Evolutionary conservation across 2,888 invertebrate species (phyloP).

Genomic region (Hemicrepidius hirtus): DNA sequence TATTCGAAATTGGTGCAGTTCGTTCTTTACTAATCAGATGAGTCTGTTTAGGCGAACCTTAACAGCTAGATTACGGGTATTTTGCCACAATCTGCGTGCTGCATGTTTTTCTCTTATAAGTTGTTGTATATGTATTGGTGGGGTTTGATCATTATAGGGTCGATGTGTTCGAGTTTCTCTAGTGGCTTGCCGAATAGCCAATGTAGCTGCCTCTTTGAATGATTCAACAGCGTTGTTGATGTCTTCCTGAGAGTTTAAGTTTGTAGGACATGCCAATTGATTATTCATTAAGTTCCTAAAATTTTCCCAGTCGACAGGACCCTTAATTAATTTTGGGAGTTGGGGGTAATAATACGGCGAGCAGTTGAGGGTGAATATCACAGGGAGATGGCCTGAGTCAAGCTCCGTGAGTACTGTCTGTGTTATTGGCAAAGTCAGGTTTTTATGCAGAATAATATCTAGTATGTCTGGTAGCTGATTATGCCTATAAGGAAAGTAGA

Average conservation of each 20-base stretch:
- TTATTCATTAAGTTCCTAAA: slow-evolving; percentile 5
- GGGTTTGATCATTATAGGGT: neutral
- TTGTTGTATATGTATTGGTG: neutral
- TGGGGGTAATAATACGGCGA: slow-evolving; percentile 13
- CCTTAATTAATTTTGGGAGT: slow-evolving; percentile 13
- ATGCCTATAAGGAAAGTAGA: neutral
- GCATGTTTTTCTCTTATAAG: neutral
- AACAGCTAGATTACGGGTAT: neutral
- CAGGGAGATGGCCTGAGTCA: slow-evolving; percentile 12
- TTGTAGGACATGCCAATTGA: neutral
- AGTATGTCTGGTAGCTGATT: slow-evolving; percentile 25
- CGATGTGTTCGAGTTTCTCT: neutral
- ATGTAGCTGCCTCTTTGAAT: neutral
- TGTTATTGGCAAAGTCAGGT: slow-evolving; percentile 9
- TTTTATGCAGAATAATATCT: slow-evolving; percentile 17
- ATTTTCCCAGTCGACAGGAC: neutral
- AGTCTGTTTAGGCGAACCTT: neutral
- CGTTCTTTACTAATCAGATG: neutral
- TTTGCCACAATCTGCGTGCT: neutral
- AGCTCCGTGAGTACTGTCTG: slow-evolving; percentile 18
- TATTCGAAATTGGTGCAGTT: neutral
- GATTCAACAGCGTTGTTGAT: neutral
- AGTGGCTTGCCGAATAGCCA: neutral
- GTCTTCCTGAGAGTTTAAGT: slow-evolving; percentile 8
- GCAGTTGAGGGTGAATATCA: neutral